Evolutionary conservation across 2,888 invertebrate genomes (phyloP), one percentile per base, ranked within the genome.

Genomic region (Aphelenchoides bicaudatus): DNA sequence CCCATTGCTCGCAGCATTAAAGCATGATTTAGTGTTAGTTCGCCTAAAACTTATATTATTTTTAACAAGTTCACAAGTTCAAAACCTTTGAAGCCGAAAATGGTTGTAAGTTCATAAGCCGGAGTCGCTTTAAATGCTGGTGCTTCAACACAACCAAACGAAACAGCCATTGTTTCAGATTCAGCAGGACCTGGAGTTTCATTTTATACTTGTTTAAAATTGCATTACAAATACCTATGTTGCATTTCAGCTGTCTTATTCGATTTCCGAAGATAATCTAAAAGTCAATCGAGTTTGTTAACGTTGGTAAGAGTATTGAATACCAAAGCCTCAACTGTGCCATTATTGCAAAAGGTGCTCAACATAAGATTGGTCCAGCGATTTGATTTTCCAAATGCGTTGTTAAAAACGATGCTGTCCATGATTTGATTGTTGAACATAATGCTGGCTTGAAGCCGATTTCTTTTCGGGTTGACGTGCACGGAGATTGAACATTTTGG

Each of bases 1-100:
- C 72, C 72, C 4, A 73, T 58, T 0, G 67, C 57, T 3, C 61
- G 52, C 3, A 72, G 56, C 0, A 66, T 54, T 21, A 72, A 38
- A 3, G 58, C 59, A 27, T 58, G 59, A 16, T 62, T 58, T 3
- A 52, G 53, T 3, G 63, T 50, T 2, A 72, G 56, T 4, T 70
- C 47, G 5, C 69, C 70, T 68, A 48, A 48, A 57, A 46, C 19
- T n/a, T 23, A 10, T 5, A 27, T 23, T 27, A 30, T 5, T 28
- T 27, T 16, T 19, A n/a, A n/a, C n/a, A 53, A 8, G 5, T 13
- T 34, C 16, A 34, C 34, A 13, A 19, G 10, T 38, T 3, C 6
- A 13, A 46, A 34, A 62, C 62, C 63, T 55, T 60, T 68, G 50
- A 68, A 66, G 10, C 53, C 63, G 37, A 68, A 63, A 6, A 66